phyloP scores from a whole-genome alignment of 2,888 invertebrate species.

The Drosophila silvestris region DNA sequence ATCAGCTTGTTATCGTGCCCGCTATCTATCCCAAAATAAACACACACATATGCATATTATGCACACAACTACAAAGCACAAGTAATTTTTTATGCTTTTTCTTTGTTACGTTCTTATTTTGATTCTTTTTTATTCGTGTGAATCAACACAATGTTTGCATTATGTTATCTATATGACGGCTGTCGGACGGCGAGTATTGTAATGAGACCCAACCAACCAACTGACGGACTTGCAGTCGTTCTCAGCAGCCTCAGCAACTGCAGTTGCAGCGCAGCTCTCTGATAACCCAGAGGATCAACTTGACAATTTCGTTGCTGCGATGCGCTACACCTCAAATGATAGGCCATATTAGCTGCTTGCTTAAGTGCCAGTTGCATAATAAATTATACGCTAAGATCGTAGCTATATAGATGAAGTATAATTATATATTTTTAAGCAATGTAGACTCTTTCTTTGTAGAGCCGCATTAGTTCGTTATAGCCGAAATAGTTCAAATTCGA shows the following conservation, averaged over 20 bases:
- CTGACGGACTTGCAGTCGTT: conserved; percentile 9
- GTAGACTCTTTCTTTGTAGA: neutral
- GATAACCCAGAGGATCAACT: conserved; percentile 53
- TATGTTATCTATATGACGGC: conserved; percentile 44
- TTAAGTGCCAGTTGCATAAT: neutral
- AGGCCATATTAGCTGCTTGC: neutral
- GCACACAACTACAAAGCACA: conserved; percentile 15
- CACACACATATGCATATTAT: conserved; percentile 17
- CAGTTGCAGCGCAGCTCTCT: conserved; percentile 4
- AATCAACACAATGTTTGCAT: conserved; percentile 17
- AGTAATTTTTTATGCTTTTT: conserved; percentile 29
- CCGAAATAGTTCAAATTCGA: neutral
- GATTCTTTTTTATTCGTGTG: conserved; percentile 19
- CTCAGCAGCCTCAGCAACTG: conserved; percentile 12
- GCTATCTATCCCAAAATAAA: conserved; percentile 59
- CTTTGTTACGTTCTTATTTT: conserved; percentile 23
- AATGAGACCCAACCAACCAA: conserved; percentile 11
- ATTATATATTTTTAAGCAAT: neutral
- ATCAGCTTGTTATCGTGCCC: conserved; percentile 73
- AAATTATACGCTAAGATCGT: neutral
- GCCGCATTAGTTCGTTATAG: neutral
- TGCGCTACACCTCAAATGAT: conserved; percentile 14
- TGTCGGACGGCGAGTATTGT: conserved; percentile 24
- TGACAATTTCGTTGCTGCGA: conserved; percentile 4
- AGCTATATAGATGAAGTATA: neutral